phyloP scores from a whole-genome alignment of 30 jellyfish, hydroid and myxozoan species.

The Calvadosia cruxmelitensis region DNA sequence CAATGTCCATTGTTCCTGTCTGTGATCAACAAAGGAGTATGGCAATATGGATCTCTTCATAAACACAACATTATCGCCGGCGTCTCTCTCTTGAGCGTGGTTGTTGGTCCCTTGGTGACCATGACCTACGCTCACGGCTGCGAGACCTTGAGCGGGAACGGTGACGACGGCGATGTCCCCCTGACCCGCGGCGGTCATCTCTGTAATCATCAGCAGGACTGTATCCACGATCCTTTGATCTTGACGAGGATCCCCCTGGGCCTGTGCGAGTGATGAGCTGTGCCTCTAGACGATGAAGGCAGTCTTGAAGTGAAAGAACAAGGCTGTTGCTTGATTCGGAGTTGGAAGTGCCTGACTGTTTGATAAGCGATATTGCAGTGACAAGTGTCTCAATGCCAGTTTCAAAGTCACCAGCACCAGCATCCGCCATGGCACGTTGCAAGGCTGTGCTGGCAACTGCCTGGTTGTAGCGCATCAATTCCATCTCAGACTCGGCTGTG shows the following conservation, averaged over 20 bases:
- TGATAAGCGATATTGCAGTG: slow-evolving; percentile 87
- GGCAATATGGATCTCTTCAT: too few species aligned
- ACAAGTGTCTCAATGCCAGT: slow-evolving; percentile 95
- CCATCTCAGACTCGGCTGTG: slow-evolving; percentile 70
- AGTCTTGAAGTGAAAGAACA: slow-evolving; percentile 90
- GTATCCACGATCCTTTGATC: slow-evolving; percentile 31
- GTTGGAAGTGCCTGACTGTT: slow-evolving; percentile 87
- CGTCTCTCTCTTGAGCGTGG: slow-evolving; percentile 87
- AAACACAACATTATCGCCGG: slow-evolving; percentile 55
- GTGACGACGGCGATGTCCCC: slow-evolving; percentile 62
- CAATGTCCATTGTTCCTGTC: background rate
- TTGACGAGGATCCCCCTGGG: slow-evolving; percentile 42
- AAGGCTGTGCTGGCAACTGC: slow-evolving; percentile 98
- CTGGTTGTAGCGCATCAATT: slow-evolving; percentile 85
- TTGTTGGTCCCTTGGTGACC: slow-evolving; percentile 62
- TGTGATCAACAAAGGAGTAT: too few species aligned
- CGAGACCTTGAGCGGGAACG: slow-evolving; percentile 86
- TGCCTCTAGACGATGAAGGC: slow-evolving; percentile 96
- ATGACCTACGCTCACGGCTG: slow-evolving; percentile 76
- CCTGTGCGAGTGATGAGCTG: slow-evolving; percentile 80
- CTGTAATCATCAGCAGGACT: slow-evolving; percentile 59
- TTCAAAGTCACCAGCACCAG: slow-evolving; percentile 93
- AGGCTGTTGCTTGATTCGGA: slow-evolving; percentile 89
- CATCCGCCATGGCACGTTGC: slow-evolving; percentile 98
- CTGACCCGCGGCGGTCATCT: slow-evolving; percentile 30